Conservation (phyloP, 2,797 vertebrate species). For the Phoxinus dragarum region DNA sequence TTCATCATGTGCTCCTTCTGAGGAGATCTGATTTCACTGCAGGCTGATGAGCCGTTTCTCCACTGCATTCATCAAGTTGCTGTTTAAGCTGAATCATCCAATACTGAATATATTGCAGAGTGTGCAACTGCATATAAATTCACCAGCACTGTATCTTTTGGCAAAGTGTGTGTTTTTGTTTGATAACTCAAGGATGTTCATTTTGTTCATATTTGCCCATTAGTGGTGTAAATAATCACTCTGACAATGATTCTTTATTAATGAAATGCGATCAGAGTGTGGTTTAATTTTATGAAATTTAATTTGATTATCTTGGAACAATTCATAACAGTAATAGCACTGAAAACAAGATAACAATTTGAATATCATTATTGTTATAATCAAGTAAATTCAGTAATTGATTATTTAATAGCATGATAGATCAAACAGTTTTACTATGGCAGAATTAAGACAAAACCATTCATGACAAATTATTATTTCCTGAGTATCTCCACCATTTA, state of each 20-base stretch:
- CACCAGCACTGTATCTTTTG: neutral
- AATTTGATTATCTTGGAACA: neutral
- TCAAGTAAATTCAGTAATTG: neutral
- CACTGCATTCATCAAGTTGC: slow-evolving; percentile 34
- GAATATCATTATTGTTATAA: neutral
- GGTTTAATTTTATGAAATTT: neutral
- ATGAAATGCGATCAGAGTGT: neutral
- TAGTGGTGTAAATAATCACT: neutral
- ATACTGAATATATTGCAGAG: neutral
- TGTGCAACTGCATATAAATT: neutral
- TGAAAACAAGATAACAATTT: neutral
- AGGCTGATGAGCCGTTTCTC: slow-evolving; percentile 48
- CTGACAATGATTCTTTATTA: neutral
- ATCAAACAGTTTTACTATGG: neutral
- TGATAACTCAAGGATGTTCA: neutral
- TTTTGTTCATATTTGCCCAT: neutral
- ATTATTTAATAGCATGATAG: neutral
- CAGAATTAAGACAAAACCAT: neutral
- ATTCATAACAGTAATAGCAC: neutral
- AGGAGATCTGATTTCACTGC: slow-evolving; percentile 50
- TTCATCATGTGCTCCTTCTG: slow-evolving; percentile 34
- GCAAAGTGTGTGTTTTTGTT: neutral
- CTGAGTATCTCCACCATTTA: neutral
- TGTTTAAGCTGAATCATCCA: neutral
- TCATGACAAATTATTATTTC: neutral